These are phyloP conservation scores for Drosophila albomicans DNA, from an alignment of 1,140 invertebrate species.

Conservation along the genomic window DNA sequence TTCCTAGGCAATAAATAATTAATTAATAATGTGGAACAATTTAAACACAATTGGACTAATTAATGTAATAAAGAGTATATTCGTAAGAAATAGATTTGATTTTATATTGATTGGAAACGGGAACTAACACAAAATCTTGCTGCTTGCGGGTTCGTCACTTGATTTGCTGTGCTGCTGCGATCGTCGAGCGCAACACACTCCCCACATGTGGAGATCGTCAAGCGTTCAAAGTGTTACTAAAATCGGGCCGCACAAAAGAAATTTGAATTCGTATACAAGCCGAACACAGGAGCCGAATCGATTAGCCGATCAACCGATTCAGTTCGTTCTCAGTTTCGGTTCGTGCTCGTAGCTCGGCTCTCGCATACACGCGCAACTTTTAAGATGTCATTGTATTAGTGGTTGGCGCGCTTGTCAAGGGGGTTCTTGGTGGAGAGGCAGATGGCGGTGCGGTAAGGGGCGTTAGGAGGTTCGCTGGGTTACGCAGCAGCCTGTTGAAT, in stretches of 20 bases:
- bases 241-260: constrained; percentile 72
- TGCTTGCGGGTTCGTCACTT: constrained; percentile 56
- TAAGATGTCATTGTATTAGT: constrained; percentile 23
- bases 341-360: constrained; percentile 20
- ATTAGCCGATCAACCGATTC: constrained; percentile 24
- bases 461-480: constrained; percentile 4
- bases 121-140: constrained; percentile 65
- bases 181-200: constrained; percentile 83
- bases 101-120: not conserved
- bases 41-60: not conserved
- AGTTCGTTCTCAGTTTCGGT: constrained; percentile 39
- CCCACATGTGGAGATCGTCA: constrained; percentile 85
- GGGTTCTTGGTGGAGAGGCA: not conserved
- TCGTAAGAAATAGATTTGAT: not conserved
- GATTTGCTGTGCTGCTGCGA: constrained; percentile 74
- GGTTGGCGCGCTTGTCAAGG: constrained; percentile 16
- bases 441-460: constrained; percentile 4
- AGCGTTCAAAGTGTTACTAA: constrained; percentile 85
- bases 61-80: not conserved
- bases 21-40: not conserved
- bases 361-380: constrained; percentile 31
- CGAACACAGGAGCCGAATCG: not conserved
- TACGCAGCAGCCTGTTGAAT: constrained; percentile 54
- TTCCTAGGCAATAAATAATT: not conserved
- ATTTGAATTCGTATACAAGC: constrained; percentile 64